Percentiles rank a stretch among this genome's conserved stretches.
phyloP scores from a whole-genome alignment of 1,140 invertebrate species.

The Caenorhabditis elegans region DNA sequence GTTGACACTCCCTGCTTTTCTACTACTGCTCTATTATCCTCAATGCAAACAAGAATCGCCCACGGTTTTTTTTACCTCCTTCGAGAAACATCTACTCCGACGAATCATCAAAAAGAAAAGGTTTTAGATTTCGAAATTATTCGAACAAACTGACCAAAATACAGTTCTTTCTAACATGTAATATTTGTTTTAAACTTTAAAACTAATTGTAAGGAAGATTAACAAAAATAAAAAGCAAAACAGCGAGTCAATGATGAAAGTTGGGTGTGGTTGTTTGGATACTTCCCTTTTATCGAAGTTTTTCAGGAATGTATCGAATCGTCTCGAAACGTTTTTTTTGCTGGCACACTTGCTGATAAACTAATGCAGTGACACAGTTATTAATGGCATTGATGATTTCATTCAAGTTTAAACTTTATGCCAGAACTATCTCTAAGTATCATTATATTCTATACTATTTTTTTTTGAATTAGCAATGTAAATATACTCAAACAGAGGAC shows the following conservation, averaged over 20 bases:
- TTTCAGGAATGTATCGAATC: background rate
- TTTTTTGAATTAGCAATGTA: conserved; percentile 12
- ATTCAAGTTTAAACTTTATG: too few relatives aligned
- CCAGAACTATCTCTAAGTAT: too few relatives aligned
- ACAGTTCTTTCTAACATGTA: too few relatives aligned
- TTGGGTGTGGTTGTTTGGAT: background rate
- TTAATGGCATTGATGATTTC: background rate
- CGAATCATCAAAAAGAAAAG: too few relatives aligned
- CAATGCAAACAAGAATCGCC: background rate
- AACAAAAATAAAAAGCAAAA: background rate
- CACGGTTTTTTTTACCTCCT: background rate
- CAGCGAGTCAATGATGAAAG: too few relatives aligned
- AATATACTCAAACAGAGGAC: background rate
- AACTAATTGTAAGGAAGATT: too few relatives aligned
- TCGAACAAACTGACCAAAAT: too few relatives aligned
- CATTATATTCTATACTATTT: background rate
- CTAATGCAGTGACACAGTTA: background rate
- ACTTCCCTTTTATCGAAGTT: background rate
- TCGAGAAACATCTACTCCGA: background rate
- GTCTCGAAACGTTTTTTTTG: background rate
- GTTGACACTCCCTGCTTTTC: background rate
- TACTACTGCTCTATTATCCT: conserved; percentile 25
- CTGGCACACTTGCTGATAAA: too few relatives aligned
- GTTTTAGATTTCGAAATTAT: too few relatives aligned
- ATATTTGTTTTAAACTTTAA: too few relatives aligned